phyloP scores from a whole-genome alignment of 2,797 vertebrate species.

The Halcyon smyrnensis region DNA sequence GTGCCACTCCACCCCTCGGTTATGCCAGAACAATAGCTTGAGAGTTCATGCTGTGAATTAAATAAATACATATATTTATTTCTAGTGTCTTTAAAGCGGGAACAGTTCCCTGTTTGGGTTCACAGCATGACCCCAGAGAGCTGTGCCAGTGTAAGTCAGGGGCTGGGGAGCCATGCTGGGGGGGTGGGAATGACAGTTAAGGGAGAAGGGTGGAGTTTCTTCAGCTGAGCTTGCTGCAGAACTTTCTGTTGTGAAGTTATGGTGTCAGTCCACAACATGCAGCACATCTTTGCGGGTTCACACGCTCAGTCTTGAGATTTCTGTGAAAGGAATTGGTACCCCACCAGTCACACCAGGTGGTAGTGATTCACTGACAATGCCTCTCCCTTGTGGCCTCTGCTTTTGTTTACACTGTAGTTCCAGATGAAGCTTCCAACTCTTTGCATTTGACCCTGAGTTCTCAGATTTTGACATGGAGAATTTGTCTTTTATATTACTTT shows the following conservation, averaged over 20 bases:
- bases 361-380: background rate
- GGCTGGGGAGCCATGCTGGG: background rate
- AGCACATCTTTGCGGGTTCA: background rate
- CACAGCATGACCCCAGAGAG: background rate
- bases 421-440: background rate
- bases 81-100: background rate
- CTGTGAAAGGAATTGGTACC: background rate
- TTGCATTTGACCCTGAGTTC: background rate
- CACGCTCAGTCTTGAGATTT: background rate
- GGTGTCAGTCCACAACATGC: background rate
- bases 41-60: slow-evolving; percentile 50
- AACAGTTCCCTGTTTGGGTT: background rate
- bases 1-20: background rate
- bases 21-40: slow-evolving; percentile 49
- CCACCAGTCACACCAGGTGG: background rate
- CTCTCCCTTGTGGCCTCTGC: background rate
- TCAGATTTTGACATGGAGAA: background rate
- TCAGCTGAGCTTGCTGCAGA: background rate
- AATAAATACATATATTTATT: slow-evolving; percentile 44
- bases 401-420: background rate
- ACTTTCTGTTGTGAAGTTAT: background rate
- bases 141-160: background rate
- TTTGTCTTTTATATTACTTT: background rate
- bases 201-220: background rate
- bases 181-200: background rate